phyloP scores from a whole-genome alignment of 2,113 vertebrate genomes.

The Coracopsis vasa region DNA sequence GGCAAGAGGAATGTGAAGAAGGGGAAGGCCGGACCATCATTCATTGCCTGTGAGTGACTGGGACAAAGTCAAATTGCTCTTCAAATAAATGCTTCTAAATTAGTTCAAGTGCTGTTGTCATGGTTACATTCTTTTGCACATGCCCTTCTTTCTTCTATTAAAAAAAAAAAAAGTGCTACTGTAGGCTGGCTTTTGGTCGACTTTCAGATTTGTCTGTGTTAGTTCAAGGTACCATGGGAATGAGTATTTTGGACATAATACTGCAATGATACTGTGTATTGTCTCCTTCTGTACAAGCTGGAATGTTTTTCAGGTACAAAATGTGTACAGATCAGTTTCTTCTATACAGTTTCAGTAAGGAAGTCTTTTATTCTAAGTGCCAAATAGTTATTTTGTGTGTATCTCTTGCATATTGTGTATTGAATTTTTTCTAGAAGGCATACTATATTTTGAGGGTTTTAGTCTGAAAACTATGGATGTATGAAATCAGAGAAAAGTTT shows the following conservation, averaged over 20 bases:
- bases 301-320: not conserved
- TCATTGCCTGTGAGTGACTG: constrained; percentile 91
- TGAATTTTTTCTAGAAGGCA: not conserved
- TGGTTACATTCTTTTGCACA: not conserved
- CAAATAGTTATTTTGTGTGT: not conserved
- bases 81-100: not conserved
- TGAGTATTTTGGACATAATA: not conserved
- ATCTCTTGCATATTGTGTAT: not conserved
- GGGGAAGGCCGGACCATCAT: constrained; percentile 95
- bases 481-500: not conserved
- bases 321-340: not conserved
- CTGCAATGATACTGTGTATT: not conserved
- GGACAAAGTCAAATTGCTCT: not conserved
- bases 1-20: constrained; percentile 98
- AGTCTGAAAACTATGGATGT: not conserved
- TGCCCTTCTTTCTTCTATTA: not conserved
- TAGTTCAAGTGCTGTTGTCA: not conserved
- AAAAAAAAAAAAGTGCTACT: not conserved
- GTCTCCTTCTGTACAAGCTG: not conserved
- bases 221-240: not conserved
- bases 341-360: not conserved
- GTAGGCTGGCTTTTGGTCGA: not conserved
- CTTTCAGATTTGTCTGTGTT: not conserved
- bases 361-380: not conserved
- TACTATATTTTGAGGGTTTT: not conserved